Conservation (phyloP, 2,113 vertebrate genomes). For the Eurystomus gularis region DNA sequence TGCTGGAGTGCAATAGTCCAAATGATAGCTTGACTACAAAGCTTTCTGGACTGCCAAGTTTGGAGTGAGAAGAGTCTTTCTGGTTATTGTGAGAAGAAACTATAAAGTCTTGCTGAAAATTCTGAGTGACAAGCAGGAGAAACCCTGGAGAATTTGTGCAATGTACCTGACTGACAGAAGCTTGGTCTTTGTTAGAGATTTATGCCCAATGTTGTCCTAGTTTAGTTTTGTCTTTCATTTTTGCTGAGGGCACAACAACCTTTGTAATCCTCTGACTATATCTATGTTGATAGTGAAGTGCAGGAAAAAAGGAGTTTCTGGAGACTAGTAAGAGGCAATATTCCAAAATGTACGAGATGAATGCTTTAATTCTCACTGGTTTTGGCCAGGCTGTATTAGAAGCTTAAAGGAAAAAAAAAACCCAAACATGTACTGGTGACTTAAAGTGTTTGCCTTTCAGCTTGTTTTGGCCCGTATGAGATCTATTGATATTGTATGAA, state of each 20-base stretch:
- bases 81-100: neutral
- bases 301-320: neutral
- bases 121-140: neutral
- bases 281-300: neutral
- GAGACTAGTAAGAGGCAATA: neutral
- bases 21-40: neutral
- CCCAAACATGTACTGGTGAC: neutral
- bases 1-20: neutral
- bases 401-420: neutral
- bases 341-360: neutral
- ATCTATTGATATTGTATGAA: neutral
- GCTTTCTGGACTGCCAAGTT: neutral
- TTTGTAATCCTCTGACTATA: neutral
- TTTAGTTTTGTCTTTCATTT: neutral
- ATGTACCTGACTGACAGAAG: neutral
- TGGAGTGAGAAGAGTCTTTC: neutral
- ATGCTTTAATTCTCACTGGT: neutral
- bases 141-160: neutral
- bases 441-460: neutral
- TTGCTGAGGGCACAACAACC: neutral
- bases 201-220: neutral
- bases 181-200: neutral
- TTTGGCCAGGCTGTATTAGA: neutral
- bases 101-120: neutral
- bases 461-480: neutral